These are phyloP conservation scores for Phalanger gymnotis DNA, from an alignment of 2,797 vertebrate species.

Conservation along the genomic window DNA sequence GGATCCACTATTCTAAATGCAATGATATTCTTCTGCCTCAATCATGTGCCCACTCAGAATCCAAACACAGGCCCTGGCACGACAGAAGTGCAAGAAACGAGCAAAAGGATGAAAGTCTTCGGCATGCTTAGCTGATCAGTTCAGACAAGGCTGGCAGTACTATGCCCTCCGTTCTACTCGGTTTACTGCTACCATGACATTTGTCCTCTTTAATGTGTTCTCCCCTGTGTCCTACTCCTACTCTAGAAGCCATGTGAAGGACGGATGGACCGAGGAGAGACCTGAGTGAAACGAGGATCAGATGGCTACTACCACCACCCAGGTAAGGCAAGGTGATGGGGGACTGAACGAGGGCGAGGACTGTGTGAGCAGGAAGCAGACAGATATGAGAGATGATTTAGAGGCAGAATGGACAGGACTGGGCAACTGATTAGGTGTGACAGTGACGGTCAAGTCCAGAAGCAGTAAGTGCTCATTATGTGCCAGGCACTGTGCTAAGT, in stretches of 20 bases:
- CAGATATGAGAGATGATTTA: background rate
- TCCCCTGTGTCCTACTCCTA: conserved; percentile 5
- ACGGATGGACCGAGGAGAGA: background rate
- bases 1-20: conserved; percentile 31
- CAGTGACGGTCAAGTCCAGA: background rate
- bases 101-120: background rate
- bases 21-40: conserved; percentile 10
- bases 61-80: background rate
- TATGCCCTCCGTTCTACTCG: conserved; percentile 39
- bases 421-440: background rate
- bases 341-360: background rate
- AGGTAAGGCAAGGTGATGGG: background rate
- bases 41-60: background rate
- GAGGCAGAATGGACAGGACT: background rate
- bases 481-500: background rate
- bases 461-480: background rate
- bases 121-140: background rate
- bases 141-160: background rate
- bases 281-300: background rate
- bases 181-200: conserved; percentile 54
- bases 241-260: background rate
- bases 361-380: background rate
- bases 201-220: conserved; percentile 6
- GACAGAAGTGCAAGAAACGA: background rate
- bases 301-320: background rate